A percentile compares a stretch with the other conserved stretches of the same genome.
phyloP scores from a whole-genome alignment of 2,113 vertebrate genomes.

The Eurypyga helias region DNA sequence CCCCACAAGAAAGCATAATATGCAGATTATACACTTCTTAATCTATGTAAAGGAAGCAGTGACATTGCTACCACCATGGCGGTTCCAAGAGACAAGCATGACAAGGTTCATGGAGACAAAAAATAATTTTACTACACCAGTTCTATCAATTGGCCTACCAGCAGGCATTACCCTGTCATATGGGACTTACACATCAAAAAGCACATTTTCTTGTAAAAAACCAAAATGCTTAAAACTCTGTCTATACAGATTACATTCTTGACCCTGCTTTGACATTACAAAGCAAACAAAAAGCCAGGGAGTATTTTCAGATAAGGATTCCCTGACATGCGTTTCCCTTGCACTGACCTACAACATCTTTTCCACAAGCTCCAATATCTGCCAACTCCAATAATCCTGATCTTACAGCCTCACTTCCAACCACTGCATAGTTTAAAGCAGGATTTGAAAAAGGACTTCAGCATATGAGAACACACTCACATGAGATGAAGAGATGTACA shows the following conservation, averaged over 20 bases:
- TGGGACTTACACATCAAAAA: constrained; percentile 16
- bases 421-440: background rate
- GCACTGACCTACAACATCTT: constrained; percentile 32
- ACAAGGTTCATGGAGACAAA: background rate
- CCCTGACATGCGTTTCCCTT: constrained; percentile 40
- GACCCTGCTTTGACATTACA: constrained; percentile 60
- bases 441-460: background rate
- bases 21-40: background rate
- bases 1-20: background rate
- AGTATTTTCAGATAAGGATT: constrained; percentile 62
- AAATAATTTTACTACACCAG: background rate
- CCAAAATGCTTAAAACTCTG: background rate
- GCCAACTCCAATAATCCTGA: background rate
- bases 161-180: background rate
- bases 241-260: constrained; percentile 38
- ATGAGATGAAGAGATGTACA: background rate
- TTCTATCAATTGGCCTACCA: background rate
- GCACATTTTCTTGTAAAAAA: constrained; percentile 11
- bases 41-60: background rate
- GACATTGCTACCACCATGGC: background rate
- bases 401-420: background rate
- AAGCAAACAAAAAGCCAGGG: constrained; percentile 57
- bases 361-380: background rate
- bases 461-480: background rate
- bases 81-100: background rate